Base-by-base conservation (phyloP, 92 coral and sea anemone genomes). In the Chrysogorgia sp. region DNA sequence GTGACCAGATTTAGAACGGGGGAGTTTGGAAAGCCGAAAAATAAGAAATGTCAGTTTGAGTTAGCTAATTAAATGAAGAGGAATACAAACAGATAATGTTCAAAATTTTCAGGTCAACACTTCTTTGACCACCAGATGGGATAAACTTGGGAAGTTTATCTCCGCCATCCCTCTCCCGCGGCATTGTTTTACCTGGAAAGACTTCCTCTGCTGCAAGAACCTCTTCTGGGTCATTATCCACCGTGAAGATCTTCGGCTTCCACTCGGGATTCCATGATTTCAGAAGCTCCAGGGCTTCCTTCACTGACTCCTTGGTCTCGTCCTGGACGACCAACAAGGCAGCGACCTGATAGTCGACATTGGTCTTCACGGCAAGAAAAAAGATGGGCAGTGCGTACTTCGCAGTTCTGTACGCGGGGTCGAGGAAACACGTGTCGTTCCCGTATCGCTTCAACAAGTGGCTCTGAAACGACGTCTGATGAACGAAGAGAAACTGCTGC, bases 271-370 rank as follows among this genome's bases (percentile, higher is more conserved):
- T 72, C 64, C 64, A 72, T 0, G 49, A 19, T 56, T 72, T 72
- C 14, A 72, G 25, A 32, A 72, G 10, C 65, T 72, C 79, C 10
- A 72, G 79, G 10, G 79, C 79, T 10, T 72, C 79, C 50, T 34
- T 72, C 0, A 52, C 33, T 29, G 79, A 72, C 20, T 53, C 79
- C 47, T 30, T 53, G 43, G 24, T 72, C 30, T 72, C 79, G 35
- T 72, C 79, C 55, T 72, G 79, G 24, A 72, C 48, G 79, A 53
- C 65, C 33, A 72, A 53, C 5, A 65, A 30, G 9, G 79, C 79
- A 33, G 35, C 79, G 25, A 56, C 65, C 55, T 72, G 79, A 24
- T 72, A 72, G 59, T 72, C 79, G 40, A 72, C 79, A 24, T 72
- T 72, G 3, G 79, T 72, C 34, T 72, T 72, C 2, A 72, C 65